Base-by-base conservation (phyloP, 2,113 vertebrate genomes). In the Gadus chalcogrammus region DNA sequence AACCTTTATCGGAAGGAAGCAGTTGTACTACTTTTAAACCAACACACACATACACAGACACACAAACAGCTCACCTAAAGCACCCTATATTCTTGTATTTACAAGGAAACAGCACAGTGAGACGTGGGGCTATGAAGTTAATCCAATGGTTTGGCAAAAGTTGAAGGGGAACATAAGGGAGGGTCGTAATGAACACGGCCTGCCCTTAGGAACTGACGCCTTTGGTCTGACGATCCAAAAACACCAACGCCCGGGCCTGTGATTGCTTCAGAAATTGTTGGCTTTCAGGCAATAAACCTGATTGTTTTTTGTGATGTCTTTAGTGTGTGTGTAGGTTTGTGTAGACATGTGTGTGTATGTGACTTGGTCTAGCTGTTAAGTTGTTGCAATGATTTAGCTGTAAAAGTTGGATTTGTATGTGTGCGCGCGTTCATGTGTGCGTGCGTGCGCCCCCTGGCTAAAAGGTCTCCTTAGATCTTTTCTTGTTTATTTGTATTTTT, bases 211-310 rank as follows among this genome's bases (percentile, higher is more conserved):
- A 93, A 91, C 87, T 38, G 22, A 87, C 82, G 91, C 84, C 88
- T 81, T 84, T 87, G 15, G 16, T 80, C 65, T 74, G 92, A 94
- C 91, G 55, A 16, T 58, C 55, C 15, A 58, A 88, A 94, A 79
- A 67, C 27, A 53, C 42, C 24, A 78, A 48, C 72, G 53, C 0
- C 18, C 18, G 60, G 92, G 73, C 18, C 72, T 93, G 90, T 48
- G 93, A 95, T 93, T 85, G 84, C 85, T 91, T 90, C 93, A 91
- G n/a, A 94, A 91, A 90, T 63, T 68, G 86, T 85, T 88, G 89
- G 91, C 85, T 85, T 24, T 80, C 76, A 81, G 91, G 93, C 91
- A 93, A 93, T 92, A 92, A 89, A 90, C 88, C 83, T 81, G 78
- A 77, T 85, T 91, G 88, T 79, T 86, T 90, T 73, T 75, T 70